phyloP scores from a whole-genome alignment of 2,797 vertebrate species.

The Amazona ochrocephala region DNA sequence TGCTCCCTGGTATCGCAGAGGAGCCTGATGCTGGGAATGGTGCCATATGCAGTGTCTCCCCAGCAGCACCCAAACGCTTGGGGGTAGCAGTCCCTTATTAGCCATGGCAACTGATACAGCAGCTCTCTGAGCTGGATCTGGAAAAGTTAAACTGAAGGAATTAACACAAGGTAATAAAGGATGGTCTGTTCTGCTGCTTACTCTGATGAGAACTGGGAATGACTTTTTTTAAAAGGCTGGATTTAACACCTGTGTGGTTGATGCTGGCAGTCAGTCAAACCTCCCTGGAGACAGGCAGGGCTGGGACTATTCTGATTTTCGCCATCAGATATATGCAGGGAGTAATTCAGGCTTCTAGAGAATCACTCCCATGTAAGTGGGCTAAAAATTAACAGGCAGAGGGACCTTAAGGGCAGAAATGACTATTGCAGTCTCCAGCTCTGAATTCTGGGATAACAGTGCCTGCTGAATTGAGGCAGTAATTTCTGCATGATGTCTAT shows the following conservation, averaged over 20 bases:
- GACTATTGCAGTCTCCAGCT: not conserved
- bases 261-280: not conserved
- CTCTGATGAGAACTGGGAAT: not conserved
- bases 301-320: not conserved
- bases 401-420: constrained; percentile 5
- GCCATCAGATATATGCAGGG: not conserved
- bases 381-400: constrained; percentile 18
- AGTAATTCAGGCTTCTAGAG: not conserved
- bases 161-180: not conserved
- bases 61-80: not conserved
- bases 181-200: not conserved
- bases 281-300: not conserved
- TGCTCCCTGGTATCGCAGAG: constrained; percentile 24
- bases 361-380: not conserved
- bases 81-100: not conserved
- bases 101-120: not conserved
- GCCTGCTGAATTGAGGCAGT: not conserved
- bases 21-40: constrained; percentile 18
- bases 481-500: not conserved
- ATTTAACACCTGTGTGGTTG: not conserved
- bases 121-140: not conserved
- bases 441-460: constrained; percentile 33
- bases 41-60: accelerated
- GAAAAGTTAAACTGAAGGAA: not conserved
- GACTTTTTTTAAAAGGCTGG: not conserved